Evolutionary conservation across 2,797 vertebrate species (phyloP).

Genomic region (Smutsia gigantea): DNA sequence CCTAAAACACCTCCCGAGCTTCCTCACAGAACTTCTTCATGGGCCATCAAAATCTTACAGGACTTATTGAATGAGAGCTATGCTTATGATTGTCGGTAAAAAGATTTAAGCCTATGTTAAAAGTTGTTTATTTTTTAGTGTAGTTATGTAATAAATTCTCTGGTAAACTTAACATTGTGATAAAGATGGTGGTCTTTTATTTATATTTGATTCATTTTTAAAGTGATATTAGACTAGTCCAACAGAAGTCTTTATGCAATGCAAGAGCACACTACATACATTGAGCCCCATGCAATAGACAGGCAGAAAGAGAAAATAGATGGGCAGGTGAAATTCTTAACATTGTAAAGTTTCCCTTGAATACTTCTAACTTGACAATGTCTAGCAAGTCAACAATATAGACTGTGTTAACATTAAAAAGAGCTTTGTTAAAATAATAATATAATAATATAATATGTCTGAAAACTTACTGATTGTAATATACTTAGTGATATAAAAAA

Average conservation of each 20-base stretch:
- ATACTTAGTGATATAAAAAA: neutral
- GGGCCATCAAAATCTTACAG: neutral
- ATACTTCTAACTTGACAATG: neutral
- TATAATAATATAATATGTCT: neutral
- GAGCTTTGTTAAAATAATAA: neutral
- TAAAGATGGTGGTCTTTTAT: neutral
- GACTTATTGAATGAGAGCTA: neutral
- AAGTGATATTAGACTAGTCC: neutral
- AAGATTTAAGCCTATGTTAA: constrained; percentile 17
- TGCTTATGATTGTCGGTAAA: neutral
- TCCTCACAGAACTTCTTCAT: neutral
- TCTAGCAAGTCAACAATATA: neutral
- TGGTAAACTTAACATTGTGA: neutral
- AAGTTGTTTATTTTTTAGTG: neutral
- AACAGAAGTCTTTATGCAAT: neutral
- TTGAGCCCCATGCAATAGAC: neutral
- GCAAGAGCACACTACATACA: neutral
- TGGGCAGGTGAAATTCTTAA: constrained; percentile 7
- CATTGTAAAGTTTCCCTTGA: neutral
- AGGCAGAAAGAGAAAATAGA: neutral
- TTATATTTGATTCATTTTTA: neutral
- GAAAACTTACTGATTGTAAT: neutral
- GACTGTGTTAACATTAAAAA: neutral
- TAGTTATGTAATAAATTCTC: neutral
- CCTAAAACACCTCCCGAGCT: neutral